Conservation (phyloP, 2,113 vertebrate genomes). For the Hippopotamus amphibius region DNA sequence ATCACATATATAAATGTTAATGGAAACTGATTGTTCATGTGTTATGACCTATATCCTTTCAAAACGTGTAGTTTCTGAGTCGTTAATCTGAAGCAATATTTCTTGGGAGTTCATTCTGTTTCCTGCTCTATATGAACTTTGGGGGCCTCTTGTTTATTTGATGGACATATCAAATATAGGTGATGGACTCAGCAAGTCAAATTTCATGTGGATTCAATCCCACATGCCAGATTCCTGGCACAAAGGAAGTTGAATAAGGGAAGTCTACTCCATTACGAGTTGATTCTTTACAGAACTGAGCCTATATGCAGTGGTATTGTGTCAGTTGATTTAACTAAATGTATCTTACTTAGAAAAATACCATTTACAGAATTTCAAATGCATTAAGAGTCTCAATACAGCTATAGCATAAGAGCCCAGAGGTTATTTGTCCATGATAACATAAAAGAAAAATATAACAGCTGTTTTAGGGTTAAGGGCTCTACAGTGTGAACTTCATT, state of each 20-base stretch:
- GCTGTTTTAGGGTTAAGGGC: background rate
- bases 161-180: conserved; percentile 28
- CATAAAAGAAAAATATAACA: conserved; percentile 37
- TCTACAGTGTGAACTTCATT: background rate
- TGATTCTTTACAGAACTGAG: conserved; percentile 38
- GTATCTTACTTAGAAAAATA: conserved; percentile 43
- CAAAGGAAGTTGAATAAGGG: background rate
- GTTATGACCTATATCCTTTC: conserved; percentile 80
- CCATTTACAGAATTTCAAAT: background rate
- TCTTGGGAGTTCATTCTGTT: conserved; percentile 47
- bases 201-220: background rate
- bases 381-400: conserved; percentile 2
- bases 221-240: background rate
- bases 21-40: conserved; percentile 81
- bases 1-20: conserved; percentile 76
- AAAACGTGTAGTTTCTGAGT: conserved; percentile 81
- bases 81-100: conserved; percentile 75
- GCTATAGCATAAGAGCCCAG: background rate
- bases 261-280: background rate
- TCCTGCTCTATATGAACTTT: conserved; percentile 32
- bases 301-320: background rate
- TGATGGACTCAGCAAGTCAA: background rate
- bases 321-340: conserved; percentile 1
- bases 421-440: conserved; percentile 40
- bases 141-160: background rate